Evolutionary conservation across 2,888 invertebrate species (phyloP).

Genomic region (Eupithecia exiguata): DNA sequence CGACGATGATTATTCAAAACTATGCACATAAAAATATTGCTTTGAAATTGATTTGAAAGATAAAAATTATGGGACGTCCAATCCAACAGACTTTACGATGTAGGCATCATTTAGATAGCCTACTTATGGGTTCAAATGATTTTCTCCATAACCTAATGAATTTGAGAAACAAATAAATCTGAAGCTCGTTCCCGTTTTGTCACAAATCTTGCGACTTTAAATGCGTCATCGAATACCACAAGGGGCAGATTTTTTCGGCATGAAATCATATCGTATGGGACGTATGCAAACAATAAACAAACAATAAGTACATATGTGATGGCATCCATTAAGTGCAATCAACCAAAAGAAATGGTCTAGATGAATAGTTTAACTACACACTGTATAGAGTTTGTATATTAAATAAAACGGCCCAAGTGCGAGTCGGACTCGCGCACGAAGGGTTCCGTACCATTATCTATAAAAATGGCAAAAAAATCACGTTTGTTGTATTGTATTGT

Average conservation of each 20-base stretch:
- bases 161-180: not conserved
- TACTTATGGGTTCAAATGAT: not conserved
- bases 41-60: conserved; percentile 63
- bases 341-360: not conserved
- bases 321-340: not conserved
- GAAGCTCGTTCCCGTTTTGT: not conserved
- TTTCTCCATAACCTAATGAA: not conserved
- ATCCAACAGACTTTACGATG: conserved; percentile 10
- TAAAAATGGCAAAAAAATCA: no score
- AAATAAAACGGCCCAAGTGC: no score
- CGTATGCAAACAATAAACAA: no score
- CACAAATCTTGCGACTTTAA: not conserved
- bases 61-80: conserved; percentile 51
- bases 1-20: conserved; percentile 62
- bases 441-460: no score
- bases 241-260: not conserved
- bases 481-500: no score
- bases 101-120: not conserved
- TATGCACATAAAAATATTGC: conserved; percentile 67
- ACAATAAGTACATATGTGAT: not conserved
- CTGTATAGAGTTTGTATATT: not conserved
- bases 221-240: not conserved
- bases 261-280: not conserved
- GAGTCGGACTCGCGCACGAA: no score
- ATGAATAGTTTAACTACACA: not conserved